Percentiles rank a stretch among this genome's conserved stretches.
phyloP scores from a whole-genome alignment of 2,797 vertebrate species.

The Megaceryle alcyon region DNA sequence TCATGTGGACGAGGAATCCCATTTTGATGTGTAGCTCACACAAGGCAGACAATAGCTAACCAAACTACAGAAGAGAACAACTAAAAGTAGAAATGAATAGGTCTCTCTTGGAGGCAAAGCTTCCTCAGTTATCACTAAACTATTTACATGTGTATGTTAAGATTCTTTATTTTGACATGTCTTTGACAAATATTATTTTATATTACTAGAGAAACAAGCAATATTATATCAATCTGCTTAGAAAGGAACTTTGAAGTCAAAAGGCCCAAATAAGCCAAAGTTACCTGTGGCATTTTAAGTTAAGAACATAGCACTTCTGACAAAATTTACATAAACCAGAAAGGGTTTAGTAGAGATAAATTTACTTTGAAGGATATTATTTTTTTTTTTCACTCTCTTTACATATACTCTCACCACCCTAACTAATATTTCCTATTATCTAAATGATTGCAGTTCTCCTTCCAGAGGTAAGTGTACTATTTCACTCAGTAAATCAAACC shows the following conservation, averaged over 20 bases:
- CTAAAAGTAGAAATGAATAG: neutral
- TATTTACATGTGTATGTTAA: neutral
- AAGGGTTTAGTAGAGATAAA: neutral
- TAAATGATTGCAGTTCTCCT: neutral
- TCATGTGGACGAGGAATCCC: neutral
- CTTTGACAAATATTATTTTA: neutral
- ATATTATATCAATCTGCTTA: slow-evolving; percentile 4
- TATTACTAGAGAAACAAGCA: slow-evolving; percentile 17
- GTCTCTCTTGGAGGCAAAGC: neutral
- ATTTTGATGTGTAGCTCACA: neutral
- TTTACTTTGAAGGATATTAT: neutral
- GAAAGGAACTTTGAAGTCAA: neutral
- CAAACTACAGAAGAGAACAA: neutral
- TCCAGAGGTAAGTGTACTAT: neutral
- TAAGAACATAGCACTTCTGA: neutral
- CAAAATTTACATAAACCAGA: neutral
- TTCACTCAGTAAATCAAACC: neutral
- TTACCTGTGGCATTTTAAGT: neutral
- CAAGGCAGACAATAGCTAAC: neutral
- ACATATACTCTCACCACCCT: rapidly evolving
- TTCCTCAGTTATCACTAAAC: neutral
- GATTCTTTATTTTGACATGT: neutral
- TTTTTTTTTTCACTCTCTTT: neutral
- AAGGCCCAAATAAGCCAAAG: neutral
- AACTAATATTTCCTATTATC: neutral